Conservation (phyloP, 2,113 vertebrate species). For the Benitochromis conjunctus region DNA sequence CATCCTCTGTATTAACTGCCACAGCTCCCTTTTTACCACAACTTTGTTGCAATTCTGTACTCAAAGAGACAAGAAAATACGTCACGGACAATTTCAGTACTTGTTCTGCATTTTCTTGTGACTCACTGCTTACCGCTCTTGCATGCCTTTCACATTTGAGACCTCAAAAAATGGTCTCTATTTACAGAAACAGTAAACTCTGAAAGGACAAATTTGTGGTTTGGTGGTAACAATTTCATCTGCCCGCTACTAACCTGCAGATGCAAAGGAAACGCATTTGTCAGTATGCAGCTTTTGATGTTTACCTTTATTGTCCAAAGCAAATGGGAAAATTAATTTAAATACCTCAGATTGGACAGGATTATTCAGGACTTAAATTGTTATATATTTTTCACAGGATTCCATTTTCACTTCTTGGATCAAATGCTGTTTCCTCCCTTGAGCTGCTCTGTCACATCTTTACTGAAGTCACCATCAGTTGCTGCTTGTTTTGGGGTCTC, state of each 20-base stretch:
- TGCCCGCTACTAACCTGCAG: not conserved
- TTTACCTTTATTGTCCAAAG: not conserved
- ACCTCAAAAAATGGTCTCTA: not conserved
- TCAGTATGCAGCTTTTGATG: not conserved
- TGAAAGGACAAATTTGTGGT: not conserved
- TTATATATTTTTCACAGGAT: not conserved
- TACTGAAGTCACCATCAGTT: not conserved
- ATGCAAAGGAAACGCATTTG: not conserved
- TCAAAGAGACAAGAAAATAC: not conserved
- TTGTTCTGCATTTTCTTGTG: not conserved
- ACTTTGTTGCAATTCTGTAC: not conserved
- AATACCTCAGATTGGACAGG: not conserved
- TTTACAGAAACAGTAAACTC: not conserved
- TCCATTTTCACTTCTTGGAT: not conserved
- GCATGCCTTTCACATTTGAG: not conserved
- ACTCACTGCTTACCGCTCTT: not conserved
- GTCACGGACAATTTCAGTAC: not conserved
- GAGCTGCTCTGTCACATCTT: not conserved
- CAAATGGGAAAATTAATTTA: not conserved
- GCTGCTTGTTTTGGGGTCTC: not conserved
- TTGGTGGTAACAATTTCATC: not conserved
- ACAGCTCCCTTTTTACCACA: not conserved
- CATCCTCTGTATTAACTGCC: not conserved
- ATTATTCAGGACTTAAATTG: not conserved
- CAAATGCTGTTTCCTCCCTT: not conserved